Conservation (phyloP, 2,113 vertebrate species). For the Bungarus multicinctus region DNA sequence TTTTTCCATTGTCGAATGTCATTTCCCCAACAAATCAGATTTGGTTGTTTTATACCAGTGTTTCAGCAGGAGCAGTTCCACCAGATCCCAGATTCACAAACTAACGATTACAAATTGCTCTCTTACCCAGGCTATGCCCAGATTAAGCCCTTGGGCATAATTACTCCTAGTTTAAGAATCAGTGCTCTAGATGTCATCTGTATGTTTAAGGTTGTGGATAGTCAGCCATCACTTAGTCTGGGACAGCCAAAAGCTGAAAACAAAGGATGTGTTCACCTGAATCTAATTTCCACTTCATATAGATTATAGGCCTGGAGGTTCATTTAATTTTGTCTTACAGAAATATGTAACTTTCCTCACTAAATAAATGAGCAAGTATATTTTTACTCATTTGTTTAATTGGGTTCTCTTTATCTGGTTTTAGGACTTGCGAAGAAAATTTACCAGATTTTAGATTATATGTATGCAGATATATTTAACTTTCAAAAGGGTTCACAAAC, state of each 20-base stretch:
- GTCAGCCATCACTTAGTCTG: not conserved
- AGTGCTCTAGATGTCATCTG: not conserved
- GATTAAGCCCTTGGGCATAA: not conserved
- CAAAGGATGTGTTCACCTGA: not conserved
- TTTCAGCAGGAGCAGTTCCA: not conserved
- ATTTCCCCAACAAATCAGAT: not conserved
- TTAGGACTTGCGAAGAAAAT: not conserved
- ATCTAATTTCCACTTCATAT: not conserved
- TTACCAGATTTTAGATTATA: not conserved
- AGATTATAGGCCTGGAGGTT: not conserved
- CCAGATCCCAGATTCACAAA: not conserved
- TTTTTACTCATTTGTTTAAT: not conserved
- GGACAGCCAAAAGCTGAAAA: not conserved
- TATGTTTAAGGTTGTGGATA: not conserved
- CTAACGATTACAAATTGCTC: not conserved
- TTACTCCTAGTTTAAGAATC: not conserved
- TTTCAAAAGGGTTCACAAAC: not conserved
- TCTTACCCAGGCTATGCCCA: not conserved
- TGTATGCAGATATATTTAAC: not conserved
- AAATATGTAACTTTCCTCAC: not conserved
- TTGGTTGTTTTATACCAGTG: not conserved
- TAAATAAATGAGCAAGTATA: not conserved
- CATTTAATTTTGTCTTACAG: not conserved
- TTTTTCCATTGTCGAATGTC: not conserved
- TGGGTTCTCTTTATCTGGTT: not conserved